phyloP scores from a whole-genome alignment of 2,113 vertebrate genomes.

The Taurulus bubalis region DNA sequence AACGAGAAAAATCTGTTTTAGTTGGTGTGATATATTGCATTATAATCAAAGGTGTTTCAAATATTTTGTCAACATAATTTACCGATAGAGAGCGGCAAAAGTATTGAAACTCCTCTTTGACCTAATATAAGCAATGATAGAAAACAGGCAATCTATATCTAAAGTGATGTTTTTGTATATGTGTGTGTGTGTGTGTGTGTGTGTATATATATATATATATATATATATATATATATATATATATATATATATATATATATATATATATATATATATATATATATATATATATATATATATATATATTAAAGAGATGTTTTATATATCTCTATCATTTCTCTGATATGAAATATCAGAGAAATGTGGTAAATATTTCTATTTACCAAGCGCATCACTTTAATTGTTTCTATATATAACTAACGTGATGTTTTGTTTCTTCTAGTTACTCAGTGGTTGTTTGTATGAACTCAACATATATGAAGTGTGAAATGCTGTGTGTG shows the following conservation, averaged over 20 bases:
- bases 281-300: too few species aligned
- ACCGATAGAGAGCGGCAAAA: background rate
- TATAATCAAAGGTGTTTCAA: background rate
- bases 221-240: background rate
- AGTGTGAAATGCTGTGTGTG: slow-evolving; percentile 38
- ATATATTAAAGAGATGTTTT: too few species aligned
- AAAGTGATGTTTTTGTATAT: too few species aligned
- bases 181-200: too few species aligned
- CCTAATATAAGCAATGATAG: background rate
- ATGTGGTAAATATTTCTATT: too few species aligned
- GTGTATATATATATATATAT: too few species aligned
- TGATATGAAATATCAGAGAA: too few species aligned
- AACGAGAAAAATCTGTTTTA: background rate
- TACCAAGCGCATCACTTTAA: too few species aligned
- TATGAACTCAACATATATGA: background rate
- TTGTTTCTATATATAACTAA: too few species aligned
- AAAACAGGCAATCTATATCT: background rate
- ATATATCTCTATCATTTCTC: too few species aligned
- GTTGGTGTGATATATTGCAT: background rate
- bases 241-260: too few species aligned
- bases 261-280: too few species aligned
- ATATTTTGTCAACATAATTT: background rate
- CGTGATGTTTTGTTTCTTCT: background rate
- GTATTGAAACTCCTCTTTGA: background rate
- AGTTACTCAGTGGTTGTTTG: slow-evolving; percentile 16